Percentiles rank a stretch among this genome's conserved stretches.
phyloP scores from a whole-genome alignment of 2,797 vertebrate species.

The Galagoides demidoff region DNA sequence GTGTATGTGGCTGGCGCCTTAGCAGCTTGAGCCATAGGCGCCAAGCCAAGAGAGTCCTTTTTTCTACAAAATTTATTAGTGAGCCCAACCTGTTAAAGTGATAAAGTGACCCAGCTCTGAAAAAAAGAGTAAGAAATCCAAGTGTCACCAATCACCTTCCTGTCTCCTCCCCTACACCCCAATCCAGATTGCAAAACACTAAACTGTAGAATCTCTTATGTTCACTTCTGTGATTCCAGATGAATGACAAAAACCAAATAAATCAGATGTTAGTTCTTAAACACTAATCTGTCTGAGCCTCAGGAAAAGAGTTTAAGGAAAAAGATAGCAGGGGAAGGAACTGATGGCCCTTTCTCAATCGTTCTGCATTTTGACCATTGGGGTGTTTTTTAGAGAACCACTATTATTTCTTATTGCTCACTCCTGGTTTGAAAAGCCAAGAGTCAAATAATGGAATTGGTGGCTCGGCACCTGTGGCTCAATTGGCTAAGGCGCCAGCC shows the following conservation, averaged over 20 bases:
- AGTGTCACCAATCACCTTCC: not conserved
- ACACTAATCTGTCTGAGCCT: not conserved
- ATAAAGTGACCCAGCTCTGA: not conserved
- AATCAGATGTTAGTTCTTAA: not conserved
- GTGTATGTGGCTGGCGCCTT: too few species aligned
- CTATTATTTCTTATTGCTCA: not conserved
- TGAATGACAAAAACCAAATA: not conserved
- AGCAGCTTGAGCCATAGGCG: too few species aligned
- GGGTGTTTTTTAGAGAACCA: not conserved
- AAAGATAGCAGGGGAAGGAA: not conserved
- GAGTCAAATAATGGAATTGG: not conserved
- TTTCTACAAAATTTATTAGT: constrained; percentile 33
- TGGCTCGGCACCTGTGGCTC: too few species aligned
- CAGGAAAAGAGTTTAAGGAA: not conserved
- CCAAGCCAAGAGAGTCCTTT: not conserved
- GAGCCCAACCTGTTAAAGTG: constrained; percentile 8
- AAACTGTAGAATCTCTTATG: not conserved
- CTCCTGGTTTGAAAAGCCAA: constrained; percentile 13
- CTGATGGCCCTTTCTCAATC: not conserved
- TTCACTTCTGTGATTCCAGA: not conserved
- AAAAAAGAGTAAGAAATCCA: not conserved
- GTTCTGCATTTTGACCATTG: not conserved
- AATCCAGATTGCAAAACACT: not conserved
- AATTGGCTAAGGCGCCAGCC: too few species aligned
- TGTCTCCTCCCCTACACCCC: not conserved